Conservation (phyloP, 2,797 vertebrate genomes). For the Spheniscus humboldti region DNA sequence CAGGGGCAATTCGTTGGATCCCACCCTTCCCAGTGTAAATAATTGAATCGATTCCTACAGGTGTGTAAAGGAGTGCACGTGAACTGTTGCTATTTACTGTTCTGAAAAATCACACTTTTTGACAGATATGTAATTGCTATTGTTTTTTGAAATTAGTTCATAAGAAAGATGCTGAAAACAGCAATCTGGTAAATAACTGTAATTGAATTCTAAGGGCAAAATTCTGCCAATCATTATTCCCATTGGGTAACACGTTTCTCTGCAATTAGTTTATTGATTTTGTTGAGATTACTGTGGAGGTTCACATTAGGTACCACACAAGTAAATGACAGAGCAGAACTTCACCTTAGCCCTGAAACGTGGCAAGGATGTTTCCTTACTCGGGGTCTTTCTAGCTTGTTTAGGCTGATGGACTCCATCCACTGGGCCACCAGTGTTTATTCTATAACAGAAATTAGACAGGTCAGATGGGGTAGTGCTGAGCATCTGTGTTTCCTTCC, state of each 20-base stretch:
- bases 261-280: constrained; percentile 18
- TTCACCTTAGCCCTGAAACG: neutral
- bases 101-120: constrained; percentile 18
- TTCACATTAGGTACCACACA: neutral
- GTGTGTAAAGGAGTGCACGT: neutral
- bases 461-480: too few relatives aligned
- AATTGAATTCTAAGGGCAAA: constrained; percentile 47
- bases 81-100: neutral
- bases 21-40: neutral
- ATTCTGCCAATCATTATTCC: constrained; percentile 46
- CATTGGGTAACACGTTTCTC: neutral
- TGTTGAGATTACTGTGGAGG: neutral
- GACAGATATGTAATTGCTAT: constrained; percentile 24
- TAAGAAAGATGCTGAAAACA: constrained; percentile 47
- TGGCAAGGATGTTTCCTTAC: neutral
- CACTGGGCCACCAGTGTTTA: neutral
- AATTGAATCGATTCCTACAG: neutral
- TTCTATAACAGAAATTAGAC: neutral
- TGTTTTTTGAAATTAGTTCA: constrained; percentile 28
- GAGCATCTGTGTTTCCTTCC: neutral
- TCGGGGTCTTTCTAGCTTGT: neutral
- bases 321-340: neutral
- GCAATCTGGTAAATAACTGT: constrained; percentile 46
- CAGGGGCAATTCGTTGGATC: neutral
- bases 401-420: neutral